Conservation (phyloP, 1,140 invertebrate species). For the Magallana ariakensis region DNA sequence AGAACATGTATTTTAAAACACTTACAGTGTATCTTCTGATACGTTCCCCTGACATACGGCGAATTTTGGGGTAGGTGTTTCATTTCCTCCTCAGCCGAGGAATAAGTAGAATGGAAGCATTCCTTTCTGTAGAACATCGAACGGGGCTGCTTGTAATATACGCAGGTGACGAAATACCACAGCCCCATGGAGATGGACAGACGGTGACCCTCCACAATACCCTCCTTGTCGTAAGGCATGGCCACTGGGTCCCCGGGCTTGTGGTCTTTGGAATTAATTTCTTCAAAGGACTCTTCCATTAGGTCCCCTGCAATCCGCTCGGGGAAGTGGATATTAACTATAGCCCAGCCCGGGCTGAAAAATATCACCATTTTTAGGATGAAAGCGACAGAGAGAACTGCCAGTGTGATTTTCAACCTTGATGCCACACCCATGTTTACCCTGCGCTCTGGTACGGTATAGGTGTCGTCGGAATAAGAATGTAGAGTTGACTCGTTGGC, state of each 20-base stretch:
- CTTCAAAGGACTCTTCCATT: not conserved
- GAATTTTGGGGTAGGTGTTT: not conserved
- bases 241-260: not conserved
- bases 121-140: not conserved
- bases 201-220: not conserved
- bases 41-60: not conserved
- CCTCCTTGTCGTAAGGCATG: not conserved
- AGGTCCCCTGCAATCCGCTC: constrained; percentile 9
- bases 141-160: not conserved
- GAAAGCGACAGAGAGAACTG: not conserved
- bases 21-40: constrained; percentile 13
- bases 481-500: not conserved
- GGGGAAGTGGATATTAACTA: constrained; percentile 16
- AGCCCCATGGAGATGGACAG: constrained; percentile 21
- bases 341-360: constrained; percentile 8
- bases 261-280: not conserved
- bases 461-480: not conserved
- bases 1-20: not conserved
- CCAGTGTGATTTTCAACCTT: constrained; percentile 11
- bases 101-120: not conserved
- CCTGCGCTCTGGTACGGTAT: not conserved
- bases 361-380: constrained; percentile 9
- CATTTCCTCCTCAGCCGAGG: not conserved
- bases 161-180: constrained; percentile 28
- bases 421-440: constrained; percentile 19